Evolutionary conservation across 2,113 vertebrate species (phyloP), one percentile per base, ranked within the genome.

Genomic region (Epinephelus moara): DNA sequence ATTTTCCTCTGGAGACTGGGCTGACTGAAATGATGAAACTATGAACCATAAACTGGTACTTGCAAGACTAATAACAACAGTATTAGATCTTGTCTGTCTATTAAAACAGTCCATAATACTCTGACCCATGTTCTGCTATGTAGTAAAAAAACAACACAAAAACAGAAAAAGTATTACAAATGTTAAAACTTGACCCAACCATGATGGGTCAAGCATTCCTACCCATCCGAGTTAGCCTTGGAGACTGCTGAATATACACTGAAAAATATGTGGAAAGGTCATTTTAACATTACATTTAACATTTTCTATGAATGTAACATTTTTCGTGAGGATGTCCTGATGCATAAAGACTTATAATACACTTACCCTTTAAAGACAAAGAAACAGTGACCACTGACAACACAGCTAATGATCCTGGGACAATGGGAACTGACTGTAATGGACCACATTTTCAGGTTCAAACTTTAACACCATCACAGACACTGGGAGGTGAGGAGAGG

Each of bases 361-460:
- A 92, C 90, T 93, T 92, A 91, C 88, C 91, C 47, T 69, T 85
- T 62, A 73, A 81, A 77, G 75, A 86, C 80, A 91, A 86, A 81
- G 62, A 69, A n/a, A 78, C 52, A 88, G 6, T 15, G 78, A 78
- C 69, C 69, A 81, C 45, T 86, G 85, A 88, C 61, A 88, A 85
- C 78, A 83, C 84, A 69, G 82, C 78, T 75, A 82, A 84, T 50
- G 45, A 37, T 83, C 62, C 21, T 11, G 1, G 57, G 42, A 84
- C 82, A 80, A 82, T 52, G 57, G 68, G 45, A 81, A 66, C 77
- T 55, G 72, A 92, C 79, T 69, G 81, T 59, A 49, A 71, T 23
- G 8, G 19, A 80, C 27, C 37, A 83, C 50, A 69, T 57, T 82
- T 49, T 27, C 19, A 23, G 15, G 47, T 66, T 66, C 7, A 70